Conservation (phyloP, 2,888 invertebrate genomes). For the Pasiphila rectangulata region DNA sequence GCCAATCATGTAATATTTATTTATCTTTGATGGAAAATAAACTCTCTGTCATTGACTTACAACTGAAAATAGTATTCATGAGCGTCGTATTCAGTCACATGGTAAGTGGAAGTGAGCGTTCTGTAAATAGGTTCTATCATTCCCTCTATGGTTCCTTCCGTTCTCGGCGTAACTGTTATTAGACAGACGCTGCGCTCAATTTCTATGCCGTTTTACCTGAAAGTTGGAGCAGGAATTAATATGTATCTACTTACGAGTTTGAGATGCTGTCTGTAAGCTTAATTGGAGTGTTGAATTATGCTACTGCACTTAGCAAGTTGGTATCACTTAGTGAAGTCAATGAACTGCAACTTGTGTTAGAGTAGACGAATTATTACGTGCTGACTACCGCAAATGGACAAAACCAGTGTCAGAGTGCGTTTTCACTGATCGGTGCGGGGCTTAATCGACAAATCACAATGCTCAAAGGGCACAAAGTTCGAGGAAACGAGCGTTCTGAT, state of each 20-base stretch:
- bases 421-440: too few relatives aligned
- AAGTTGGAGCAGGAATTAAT: conserved; percentile 43
- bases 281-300: conserved; percentile 30
- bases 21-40: too few relatives aligned
- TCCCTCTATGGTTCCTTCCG: conserved; percentile 46
- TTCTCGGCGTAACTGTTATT: conserved; percentile 57
- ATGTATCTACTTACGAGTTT: conserved; percentile 29
- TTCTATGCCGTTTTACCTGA: conserved; percentile 46
- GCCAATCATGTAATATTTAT: too few relatives aligned
- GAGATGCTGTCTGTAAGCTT: conserved; percentile 25
- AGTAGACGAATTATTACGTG: not conserved
- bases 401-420: too few relatives aligned
- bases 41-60: too few relatives aligned
- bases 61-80: not conserved
- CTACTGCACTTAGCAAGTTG: conserved; percentile 15
- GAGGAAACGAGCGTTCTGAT: too few relatives aligned
- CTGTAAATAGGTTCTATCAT: not conserved
- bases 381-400: too few relatives aligned
- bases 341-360: not conserved
- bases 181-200: conserved; percentile 48
- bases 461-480: too few relatives aligned
- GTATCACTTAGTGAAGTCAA: conserved; percentile 2
- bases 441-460: too few relatives aligned
- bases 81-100: not conserved
- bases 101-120: conserved; percentile 1